Conservation (phyloP, 2,797 vertebrate genomes). For the Cuculus canorus region DNA sequence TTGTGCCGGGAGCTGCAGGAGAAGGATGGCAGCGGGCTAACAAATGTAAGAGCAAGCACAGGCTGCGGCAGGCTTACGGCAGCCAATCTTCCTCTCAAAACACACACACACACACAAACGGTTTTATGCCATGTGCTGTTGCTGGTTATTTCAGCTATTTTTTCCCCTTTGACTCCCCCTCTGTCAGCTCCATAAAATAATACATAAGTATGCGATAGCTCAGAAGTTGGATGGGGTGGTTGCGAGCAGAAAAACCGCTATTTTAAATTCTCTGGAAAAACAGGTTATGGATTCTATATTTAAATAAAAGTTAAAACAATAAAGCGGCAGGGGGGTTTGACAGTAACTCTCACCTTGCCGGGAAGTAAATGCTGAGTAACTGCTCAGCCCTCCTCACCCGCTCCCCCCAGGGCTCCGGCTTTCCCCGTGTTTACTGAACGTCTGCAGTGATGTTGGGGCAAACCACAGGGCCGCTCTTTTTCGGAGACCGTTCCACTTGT, state of each 20-base stretch:
- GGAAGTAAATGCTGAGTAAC: conserved; percentile 73
- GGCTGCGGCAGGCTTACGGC: background rate
- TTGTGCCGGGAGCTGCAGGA: background rate
- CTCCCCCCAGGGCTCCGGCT: conserved; percentile 26
- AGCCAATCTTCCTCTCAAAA: background rate
- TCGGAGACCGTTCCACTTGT: conserved; percentile 39
- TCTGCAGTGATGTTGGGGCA: conserved; percentile 49
- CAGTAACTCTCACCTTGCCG: conserved; percentile 68
- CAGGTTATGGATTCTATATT: conserved; percentile 68
- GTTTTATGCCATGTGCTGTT: conserved; percentile 5
- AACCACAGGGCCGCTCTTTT: conserved; percentile 49
- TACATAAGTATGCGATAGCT: conserved; percentile 60
- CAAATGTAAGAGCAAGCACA: conserved; percentile 1
- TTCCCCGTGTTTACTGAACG: conserved; percentile 54
- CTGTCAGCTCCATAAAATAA: conserved; percentile 52
- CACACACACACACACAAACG: background rate
- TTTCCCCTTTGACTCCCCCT: background rate
- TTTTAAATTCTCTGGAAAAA: conserved; percentile 73
- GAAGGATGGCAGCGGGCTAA: background rate
- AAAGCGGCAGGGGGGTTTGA: conserved; percentile 74
- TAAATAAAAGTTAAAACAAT: conserved; percentile 78
- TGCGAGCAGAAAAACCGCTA: conserved; percentile 8
- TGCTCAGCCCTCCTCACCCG: background rate
- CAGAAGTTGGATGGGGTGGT: conserved; percentile 35
- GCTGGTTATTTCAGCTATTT: background rate